Base-by-base conservation (phyloP, 1,140 invertebrate species). In the Eubasilissa regina region DNA sequence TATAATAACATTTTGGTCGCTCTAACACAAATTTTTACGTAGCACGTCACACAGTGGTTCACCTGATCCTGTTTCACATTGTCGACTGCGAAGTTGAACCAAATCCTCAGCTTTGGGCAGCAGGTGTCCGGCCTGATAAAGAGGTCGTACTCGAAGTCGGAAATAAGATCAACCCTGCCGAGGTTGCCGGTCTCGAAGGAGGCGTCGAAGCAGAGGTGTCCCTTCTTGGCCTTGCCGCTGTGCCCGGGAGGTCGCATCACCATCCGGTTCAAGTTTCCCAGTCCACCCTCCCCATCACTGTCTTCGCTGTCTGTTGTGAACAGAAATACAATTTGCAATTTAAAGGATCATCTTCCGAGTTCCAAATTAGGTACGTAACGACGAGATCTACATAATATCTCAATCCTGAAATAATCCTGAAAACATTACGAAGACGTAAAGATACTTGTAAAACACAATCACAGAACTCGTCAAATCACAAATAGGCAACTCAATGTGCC, bases 11-110 rank as follows among this genome's bases (percentile, higher is more conserved):
- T n/a, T n/a, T n/a, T n/a, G n/a, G n/a, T n/a, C n/a, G n/a, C n/a
- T n/a, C n/a, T n/a, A n/a, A n/a, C n/a, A n/a, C n/a, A n/a, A n/a
- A n/a, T n/a, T n/a, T n/a, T n/a, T n/a, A n/a, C n/a, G n/a, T n/a
- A n/a, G n/a, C n/a, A n/a, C n/a, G n/a, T n/a, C n/a, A n/a, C n/a
- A n/a, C n/a, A n/a, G n/a, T n/a, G n/a, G n/a, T 35, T 82, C 86
- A 95, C 95, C 91, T 97, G 98, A 86, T 99, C 97, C 43, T 93
- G 89, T 80, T 95, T 94, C 0, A 97, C 96, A 89, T 99, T 99
- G 86, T 99, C 97, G 11, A 99, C 97, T 0, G 97, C 97, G 85
- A 99, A 99, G 87, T 99, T 98, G 87, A 99, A 99, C 98, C 98
- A 99, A 77, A 99, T 93, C 53, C 98, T 90, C 74, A 96, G 93